Conservation (phyloP, 2,888 invertebrate genomes). For the Siphlonurus alternatus region DNA sequence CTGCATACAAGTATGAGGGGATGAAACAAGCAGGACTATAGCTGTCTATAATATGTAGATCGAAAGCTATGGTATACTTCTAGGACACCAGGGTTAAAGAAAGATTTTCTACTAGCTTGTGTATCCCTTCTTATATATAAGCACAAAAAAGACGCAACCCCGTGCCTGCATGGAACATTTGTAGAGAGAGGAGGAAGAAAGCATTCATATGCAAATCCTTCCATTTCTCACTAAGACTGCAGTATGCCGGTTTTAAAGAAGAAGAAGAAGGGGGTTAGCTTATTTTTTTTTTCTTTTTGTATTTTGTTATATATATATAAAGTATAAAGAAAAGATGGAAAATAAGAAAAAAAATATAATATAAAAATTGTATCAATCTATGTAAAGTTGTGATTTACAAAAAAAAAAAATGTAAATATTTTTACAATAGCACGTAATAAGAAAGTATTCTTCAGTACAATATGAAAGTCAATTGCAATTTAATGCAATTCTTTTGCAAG, state of each 20-base stretch:
- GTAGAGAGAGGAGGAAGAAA: neutral
- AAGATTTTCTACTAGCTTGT: neutral
- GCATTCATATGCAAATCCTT: conserved; percentile 3
- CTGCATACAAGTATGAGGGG: neutral
- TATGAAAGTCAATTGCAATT: too few species aligned
- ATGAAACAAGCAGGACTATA: too few species aligned
- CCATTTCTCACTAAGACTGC: conserved; percentile 3
- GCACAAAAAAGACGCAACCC: neutral
- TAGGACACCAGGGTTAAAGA: neutral
- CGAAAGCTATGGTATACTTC: neutral
- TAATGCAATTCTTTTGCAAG: too few species aligned
- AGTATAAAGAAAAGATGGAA: neutral
- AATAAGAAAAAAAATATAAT: neutral
- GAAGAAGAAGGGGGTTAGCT: neutral
- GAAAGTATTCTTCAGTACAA: too few species aligned
- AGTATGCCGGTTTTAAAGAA: neutral
- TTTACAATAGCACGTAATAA: too few species aligned
- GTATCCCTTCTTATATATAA: neutral
- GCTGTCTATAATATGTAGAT: neutral
- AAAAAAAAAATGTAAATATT: too few species aligned
- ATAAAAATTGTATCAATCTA: too few species aligned
- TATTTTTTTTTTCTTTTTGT: neutral
- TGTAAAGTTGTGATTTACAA: too few species aligned
- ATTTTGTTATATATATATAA: neutral
- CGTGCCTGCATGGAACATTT: neutral